A percentile compares a stretch with the other conserved stretches of the same genome.
These are phyloP conservation scores for Rhagoletis zephyria DNA, from an alignment of 1,140 invertebrate genomes.

Conservation along the genomic window DNA sequence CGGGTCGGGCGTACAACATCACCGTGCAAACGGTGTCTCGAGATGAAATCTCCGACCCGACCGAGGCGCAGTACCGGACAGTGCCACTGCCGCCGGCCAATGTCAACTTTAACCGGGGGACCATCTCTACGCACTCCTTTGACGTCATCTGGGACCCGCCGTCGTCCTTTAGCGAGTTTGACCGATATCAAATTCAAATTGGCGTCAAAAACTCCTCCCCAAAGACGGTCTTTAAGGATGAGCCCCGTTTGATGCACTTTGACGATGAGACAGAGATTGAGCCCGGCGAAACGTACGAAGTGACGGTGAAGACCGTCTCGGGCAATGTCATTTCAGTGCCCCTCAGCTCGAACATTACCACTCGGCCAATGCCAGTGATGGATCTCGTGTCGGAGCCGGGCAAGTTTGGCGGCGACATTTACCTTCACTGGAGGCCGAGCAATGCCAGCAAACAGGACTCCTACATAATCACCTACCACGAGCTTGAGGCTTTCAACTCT, in stretches of 20 bases:
- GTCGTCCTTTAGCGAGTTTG: constrained; percentile 87
- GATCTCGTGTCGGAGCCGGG: constrained; percentile 85
- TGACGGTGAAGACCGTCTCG: constrained; percentile 92
- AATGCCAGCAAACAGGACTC: constrained; percentile 90
- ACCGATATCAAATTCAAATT: constrained; percentile 92
- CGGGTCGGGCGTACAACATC: constrained; percentile 77
- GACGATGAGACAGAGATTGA: constrained; percentile 87
- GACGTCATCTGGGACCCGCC: constrained; percentile 89
- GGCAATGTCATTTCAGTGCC: constrained; percentile 96
- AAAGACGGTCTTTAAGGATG: constrained; percentile 80
- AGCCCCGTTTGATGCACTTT: constrained; percentile 81
- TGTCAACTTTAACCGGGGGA: constrained; percentile 84
- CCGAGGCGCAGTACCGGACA: constrained; percentile 94
- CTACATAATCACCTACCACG: constrained; percentile 83
- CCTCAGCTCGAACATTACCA: constrained; percentile 88
- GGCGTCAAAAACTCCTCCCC: constrained; percentile 80
- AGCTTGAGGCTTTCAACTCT: constrained; percentile 85
- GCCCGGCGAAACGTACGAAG: constrained; percentile 89
- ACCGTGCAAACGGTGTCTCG: constrained; percentile 84
- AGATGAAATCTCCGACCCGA: constrained; percentile 89
- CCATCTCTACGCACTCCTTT: constrained; percentile 84
- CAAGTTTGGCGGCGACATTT: no score
- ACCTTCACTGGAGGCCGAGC: no score
- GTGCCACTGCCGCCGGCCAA: constrained; percentile 89
- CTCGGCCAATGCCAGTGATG: constrained; percentile 85